Conservation (phyloP, 2,113 vertebrate species). For the Mesembrinibis cayennensis region DNA sequence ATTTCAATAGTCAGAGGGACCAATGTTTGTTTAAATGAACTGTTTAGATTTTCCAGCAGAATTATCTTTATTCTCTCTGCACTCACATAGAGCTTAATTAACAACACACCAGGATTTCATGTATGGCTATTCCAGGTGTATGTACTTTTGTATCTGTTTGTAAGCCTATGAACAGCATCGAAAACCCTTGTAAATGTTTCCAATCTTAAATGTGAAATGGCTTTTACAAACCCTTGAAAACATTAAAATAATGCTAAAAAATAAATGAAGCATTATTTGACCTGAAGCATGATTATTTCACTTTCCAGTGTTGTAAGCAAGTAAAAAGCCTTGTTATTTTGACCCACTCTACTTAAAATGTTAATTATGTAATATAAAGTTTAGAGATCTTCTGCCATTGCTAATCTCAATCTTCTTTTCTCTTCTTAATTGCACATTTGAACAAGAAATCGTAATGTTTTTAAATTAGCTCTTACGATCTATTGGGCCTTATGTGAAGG, state of each 20-base stretch:
- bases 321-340: constrained; percentile 3
- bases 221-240: background rate
- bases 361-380: constrained; percentile 59
- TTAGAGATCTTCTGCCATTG: constrained; percentile 43
- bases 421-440: constrained; percentile 55
- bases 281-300: background rate
- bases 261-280: constrained; percentile 41
- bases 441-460: constrained; percentile 23
- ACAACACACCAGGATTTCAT: background rate
- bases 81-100: background rate
- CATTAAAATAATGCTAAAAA: constrained; percentile 11
- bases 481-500: background rate
- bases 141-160: background rate
- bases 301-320: background rate
- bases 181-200: background rate
- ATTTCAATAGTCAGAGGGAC: background rate
- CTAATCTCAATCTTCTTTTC: constrained; percentile 48
- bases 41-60: background rate
- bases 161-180: background rate
- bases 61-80: background rate
- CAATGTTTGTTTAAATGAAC: background rate
- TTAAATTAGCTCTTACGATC: constrained; percentile 37
- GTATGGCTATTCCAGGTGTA: background rate
- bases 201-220: background rate
- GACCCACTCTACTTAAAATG: constrained; percentile 46